phyloP scores from a whole-genome alignment of 2,888 invertebrate genomes.

The Dendrolimus pini region DNA sequence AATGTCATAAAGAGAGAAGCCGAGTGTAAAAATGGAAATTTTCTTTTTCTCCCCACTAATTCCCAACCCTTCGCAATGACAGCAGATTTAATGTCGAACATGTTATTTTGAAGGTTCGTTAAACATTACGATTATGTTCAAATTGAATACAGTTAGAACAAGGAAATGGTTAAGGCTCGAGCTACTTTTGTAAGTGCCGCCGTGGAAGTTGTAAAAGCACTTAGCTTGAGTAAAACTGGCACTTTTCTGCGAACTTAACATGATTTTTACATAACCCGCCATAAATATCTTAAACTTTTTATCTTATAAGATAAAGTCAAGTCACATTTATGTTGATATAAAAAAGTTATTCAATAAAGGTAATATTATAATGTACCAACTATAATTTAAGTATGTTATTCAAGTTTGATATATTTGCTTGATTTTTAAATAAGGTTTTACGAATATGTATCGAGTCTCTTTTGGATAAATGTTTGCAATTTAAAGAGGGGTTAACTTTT shows the following conservation, averaged over 20 bases:
- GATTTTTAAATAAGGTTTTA: no score
- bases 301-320: no score
- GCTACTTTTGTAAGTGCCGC: neutral
- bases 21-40: conserved; percentile 23
- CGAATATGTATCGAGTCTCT: no score
- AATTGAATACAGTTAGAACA: neutral
- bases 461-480: no score
- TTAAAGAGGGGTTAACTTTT: no score
- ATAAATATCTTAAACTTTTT: no score
- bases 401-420: no score
- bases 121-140: neutral
- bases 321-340: no score
- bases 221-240: neutral
- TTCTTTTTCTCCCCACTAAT: neutral
- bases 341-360: no score
- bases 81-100: neutral
- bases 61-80: neutral
- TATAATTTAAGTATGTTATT: no score
- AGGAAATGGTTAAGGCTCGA: neutral
- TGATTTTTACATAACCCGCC: neutral
- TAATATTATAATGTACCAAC: no score
- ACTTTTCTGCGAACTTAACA: neutral
- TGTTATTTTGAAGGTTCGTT: neutral
- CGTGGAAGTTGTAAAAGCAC: neutral
- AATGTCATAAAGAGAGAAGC: conserved; percentile 42